Evolutionary conservation across 1,140 invertebrate genomes (phyloP), one percentile per base, ranked within the genome.

Genomic region (Leptopilina clavipes): DNA sequence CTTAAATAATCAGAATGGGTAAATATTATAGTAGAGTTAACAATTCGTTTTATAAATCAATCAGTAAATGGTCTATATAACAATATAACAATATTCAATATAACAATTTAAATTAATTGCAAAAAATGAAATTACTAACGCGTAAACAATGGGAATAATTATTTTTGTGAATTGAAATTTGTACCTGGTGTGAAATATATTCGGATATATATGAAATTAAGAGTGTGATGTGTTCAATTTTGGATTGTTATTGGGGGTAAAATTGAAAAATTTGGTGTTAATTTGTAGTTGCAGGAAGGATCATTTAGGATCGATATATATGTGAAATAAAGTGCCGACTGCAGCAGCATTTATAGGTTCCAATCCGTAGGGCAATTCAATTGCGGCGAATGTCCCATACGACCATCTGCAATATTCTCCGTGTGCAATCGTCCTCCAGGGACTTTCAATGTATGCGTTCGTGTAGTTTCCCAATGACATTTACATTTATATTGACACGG

Each of bases 401-500:
- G 83, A 74, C 79, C 80, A 84, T 85, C 82, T 80, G 82, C 83
- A 86, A 86, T 89, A 87, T 87, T 86, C 83, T 86, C 83, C 76
- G 74, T 80, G 82, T 80, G 79, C 80, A 88, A 88, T 87, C 78
- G 85, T 84, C 80, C 87, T 83, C 86, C 72, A 71, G 85, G 77
- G 86, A 85, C 71, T 80, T 82, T 80, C 80, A 80, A 83, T 85
- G 76, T 86, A 85, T 83, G 83, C 82, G 78, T 77, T 81, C 74
- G 81, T 78, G 77, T 77, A 71, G 59, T 79, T 31, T 79, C 73
- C 76, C 81, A 85, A 85, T 86, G 86, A 86, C 86, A 89, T 89
- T 89, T 89, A 89, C 87, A 89, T 89, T 88, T 89, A 89, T 89
- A 89, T 89, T 87, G 87, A 89, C 86, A 85, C 83, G 80, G 75